A percentile compares a stretch with the other conserved stretches of the same genome.
These are phyloP conservation scores for Telenomus remus DNA, from an alignment of 1,140 invertebrate species.

Conservation along the genomic window DNA sequence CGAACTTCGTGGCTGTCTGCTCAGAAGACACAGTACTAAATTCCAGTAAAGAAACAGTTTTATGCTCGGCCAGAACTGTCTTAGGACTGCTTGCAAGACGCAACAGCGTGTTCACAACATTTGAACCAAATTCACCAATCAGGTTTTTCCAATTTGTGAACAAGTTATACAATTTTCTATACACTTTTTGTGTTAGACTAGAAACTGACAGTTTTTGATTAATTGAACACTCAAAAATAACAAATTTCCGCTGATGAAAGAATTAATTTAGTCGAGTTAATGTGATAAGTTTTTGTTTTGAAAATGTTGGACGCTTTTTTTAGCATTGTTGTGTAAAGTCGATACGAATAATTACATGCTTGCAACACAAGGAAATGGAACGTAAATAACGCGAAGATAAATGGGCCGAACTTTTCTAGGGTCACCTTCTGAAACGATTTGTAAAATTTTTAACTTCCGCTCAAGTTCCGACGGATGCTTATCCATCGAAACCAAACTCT, in stretches of 20 bases:
- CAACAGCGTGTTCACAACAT: background rate
- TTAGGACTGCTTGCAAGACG: conserved; percentile 2
- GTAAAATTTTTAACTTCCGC: conserved; percentile 36
- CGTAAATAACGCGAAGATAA: conserved; percentile 55
- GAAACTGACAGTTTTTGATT: no score
- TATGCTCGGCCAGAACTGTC: conserved; percentile 19
- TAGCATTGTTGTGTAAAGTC: conserved; percentile 7
- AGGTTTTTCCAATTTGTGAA: no score
- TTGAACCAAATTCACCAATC: no score
- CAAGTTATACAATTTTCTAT: no score
- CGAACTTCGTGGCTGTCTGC: conserved; percentile 33
- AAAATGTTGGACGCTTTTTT: conserved; percentile 10
- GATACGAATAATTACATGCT: conserved; percentile 41
- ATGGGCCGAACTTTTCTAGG: conserved; percentile 33
- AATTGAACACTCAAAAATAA: no score
- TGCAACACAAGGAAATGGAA: conserved; percentile 42
- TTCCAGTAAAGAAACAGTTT: conserved; percentile 32
- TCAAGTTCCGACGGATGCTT: conserved; percentile 37
- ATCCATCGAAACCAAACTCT: conserved; percentile 37
- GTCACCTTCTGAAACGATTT: conserved; percentile 30
- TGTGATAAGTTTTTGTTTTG: conserved; percentile 12
- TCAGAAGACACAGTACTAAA: conserved; percentile 22
- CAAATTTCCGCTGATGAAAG: no score
- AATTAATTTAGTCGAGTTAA: conserved; percentile 7
- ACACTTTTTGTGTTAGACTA: no score